Evolutionary conservation across 2,113 vertebrate genomes (phyloP).

Genomic region (Pyrgilauda ruficollis): DNA sequence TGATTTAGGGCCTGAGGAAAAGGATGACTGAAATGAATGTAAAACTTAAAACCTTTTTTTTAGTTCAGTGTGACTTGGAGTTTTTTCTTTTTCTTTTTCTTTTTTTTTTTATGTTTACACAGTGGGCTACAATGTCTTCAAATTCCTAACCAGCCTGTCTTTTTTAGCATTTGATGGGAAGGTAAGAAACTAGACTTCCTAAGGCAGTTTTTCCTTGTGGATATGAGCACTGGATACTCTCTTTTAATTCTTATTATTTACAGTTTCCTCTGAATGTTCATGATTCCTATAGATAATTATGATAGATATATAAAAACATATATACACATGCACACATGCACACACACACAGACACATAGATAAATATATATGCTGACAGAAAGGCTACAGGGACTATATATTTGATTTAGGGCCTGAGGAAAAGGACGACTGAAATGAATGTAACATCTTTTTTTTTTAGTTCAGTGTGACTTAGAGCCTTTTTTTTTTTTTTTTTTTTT

Average conservation of each 20-base stretch:
- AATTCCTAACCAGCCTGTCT: neutral
- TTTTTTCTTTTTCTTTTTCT: neutral
- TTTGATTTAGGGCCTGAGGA: neutral
- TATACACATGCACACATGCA: neutral
- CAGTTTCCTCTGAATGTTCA: neutral
- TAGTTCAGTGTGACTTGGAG: too few relatives aligned
- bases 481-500: neutral
- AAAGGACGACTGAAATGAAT: neutral
- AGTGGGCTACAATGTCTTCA: neutral
- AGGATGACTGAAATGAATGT: neutral
- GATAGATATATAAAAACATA: neutral
- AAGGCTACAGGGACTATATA: neutral
- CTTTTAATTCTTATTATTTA: neutral
- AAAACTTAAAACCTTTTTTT: neutral
- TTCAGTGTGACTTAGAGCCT: too few relatives aligned
- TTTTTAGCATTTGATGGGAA: neutral
- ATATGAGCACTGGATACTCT: neutral
- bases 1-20: neutral
- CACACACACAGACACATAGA: fast-evolving
- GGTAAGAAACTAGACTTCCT: neutral
- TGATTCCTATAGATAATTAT: neutral
- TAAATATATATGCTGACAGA: neutral
- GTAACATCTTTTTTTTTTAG: neutral
- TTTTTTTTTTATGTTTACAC: neutral
- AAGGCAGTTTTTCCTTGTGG: neutral